These are phyloP conservation scores for Venustoraphidia nigricollis DNA, from an alignment of 2,888 invertebrate species.

Conservation along the genomic window DNA sequence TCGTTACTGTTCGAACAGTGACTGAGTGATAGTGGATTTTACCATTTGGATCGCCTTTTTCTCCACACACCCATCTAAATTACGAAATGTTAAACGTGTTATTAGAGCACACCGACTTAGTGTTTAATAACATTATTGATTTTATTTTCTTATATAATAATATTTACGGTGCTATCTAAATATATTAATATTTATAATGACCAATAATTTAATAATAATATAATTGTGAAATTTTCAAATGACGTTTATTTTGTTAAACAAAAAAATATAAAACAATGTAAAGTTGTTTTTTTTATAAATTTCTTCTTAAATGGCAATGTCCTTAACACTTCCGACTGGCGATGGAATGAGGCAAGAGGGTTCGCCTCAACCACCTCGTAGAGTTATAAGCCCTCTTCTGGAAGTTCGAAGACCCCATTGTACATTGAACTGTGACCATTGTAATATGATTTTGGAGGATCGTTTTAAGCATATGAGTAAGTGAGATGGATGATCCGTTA, in stretches of 20 bases:
- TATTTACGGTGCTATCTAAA: too few species aligned
- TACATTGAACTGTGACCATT: slow-evolving; percentile 57
- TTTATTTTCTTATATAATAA: too few species aligned
- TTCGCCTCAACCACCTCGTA: slow-evolving; percentile 41
- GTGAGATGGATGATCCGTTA: slow-evolving; percentile 10
- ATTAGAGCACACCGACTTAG: too few species aligned
- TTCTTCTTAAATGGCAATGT: slow-evolving; percentile 25
- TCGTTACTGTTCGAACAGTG: too few species aligned
- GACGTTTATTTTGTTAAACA: too few species aligned
- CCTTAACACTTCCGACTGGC: slow-evolving; percentile 38
- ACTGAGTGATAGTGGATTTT: too few species aligned
- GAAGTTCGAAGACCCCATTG: slow-evolving; percentile 56
- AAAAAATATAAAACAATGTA: too few species aligned
- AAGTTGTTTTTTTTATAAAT: slow-evolving; percentile 7
- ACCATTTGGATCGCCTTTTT: too few species aligned
- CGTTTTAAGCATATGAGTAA: slow-evolving; percentile 45
- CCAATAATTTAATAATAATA: neutral
- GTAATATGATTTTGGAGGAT: slow-evolving; percentile 51
- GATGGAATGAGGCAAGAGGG: slow-evolving; percentile 26
- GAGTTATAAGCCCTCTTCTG: slow-evolving; percentile 51
- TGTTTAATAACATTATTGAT: too few species aligned
- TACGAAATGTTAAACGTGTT: too few species aligned
- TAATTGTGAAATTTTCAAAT: neutral
- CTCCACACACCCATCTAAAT: too few species aligned
- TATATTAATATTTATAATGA: too few species aligned